Evolutionary conservation across 2,113 vertebrate species (phyloP).

Genomic region (Clarias macrocephalus): DNA sequence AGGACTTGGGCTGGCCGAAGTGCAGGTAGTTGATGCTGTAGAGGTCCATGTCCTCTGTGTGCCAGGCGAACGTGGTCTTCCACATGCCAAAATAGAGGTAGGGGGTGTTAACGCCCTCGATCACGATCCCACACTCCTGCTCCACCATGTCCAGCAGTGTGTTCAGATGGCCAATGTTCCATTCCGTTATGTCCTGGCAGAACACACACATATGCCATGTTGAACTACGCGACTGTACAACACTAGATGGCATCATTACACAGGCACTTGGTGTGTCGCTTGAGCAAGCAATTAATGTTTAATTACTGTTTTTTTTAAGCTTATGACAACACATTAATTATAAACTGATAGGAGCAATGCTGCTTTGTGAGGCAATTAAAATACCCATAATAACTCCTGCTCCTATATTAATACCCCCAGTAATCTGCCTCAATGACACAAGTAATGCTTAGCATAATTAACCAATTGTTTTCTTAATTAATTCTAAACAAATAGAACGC

Average conservation of each 20-base stretch:
- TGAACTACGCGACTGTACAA: background rate
- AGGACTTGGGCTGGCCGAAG: slow-evolving; percentile 96
- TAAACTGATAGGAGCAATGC: background rate
- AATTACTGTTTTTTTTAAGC: slow-evolving; percentile 1
- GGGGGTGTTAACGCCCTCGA: slow-evolving; percentile 96
- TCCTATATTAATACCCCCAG: no score
- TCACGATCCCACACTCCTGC: slow-evolving; percentile 96
- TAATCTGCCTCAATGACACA: slow-evolving; percentile 2
- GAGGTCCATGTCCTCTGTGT: slow-evolving; percentile 99
- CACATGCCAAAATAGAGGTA: slow-evolving; percentile 99
- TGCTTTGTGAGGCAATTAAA: background rate
- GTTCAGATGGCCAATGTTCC: slow-evolving; percentile 93
- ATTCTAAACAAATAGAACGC: background rate
- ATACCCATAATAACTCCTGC: slow-evolving; percentile 14
- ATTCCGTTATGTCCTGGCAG: slow-evolving; percentile 83
- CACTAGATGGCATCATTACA: background rate
- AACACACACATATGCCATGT: background rate
- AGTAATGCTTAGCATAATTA: slow-evolving; percentile 12
- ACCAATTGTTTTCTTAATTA: background rate
- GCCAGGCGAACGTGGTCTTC: slow-evolving; percentile 99
- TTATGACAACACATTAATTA: slow-evolving; percentile 9
- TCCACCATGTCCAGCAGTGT: slow-evolving; percentile 98
- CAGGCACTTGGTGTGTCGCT: background rate
- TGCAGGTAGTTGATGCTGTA: slow-evolving; percentile 99
- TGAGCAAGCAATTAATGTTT: background rate